Conservation (phyloP, 2,888 invertebrate species). For the Eristalis intricaria region DNA sequence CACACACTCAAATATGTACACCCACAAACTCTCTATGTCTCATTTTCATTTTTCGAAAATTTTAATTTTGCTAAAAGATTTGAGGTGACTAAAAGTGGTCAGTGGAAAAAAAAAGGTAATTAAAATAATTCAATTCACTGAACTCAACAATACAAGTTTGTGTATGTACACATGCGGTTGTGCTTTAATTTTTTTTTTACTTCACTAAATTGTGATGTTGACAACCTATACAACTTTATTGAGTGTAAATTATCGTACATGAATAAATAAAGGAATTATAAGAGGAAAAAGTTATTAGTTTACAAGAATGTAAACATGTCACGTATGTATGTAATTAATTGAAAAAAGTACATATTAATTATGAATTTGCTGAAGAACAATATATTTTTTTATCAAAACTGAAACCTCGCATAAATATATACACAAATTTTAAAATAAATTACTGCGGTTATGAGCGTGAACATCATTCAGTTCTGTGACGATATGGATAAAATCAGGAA, state of each 20-base stretch:
- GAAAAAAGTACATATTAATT: no score
- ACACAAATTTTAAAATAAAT: no score
- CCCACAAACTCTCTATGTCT: not conserved
- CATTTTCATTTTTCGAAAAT: not conserved
- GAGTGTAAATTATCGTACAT: not conserved
- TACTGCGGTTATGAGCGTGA: no score
- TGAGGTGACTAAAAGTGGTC: not conserved
- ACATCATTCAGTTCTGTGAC: not conserved
- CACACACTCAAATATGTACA: no score
- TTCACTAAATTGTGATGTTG: not conserved
- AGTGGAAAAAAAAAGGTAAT: conserved; percentile 19
- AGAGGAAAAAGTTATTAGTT: not conserved
- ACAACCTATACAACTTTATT: not conserved
- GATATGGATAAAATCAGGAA: not conserved
- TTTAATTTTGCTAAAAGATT: not conserved
- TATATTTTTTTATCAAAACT: no score
- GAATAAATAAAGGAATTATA: not conserved
- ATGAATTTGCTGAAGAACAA: no score
- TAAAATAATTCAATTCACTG: conserved; percentile 10
- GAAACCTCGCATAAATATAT: no score
- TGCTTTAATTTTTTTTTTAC: not conserved
- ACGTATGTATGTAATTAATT: not conserved
- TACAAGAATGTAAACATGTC: not conserved
- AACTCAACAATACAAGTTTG: not conserved
- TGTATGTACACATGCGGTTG: not conserved